Conservation (phyloP, 2,888 invertebrate genomes). For the Drosophila melanosoma region DNA sequence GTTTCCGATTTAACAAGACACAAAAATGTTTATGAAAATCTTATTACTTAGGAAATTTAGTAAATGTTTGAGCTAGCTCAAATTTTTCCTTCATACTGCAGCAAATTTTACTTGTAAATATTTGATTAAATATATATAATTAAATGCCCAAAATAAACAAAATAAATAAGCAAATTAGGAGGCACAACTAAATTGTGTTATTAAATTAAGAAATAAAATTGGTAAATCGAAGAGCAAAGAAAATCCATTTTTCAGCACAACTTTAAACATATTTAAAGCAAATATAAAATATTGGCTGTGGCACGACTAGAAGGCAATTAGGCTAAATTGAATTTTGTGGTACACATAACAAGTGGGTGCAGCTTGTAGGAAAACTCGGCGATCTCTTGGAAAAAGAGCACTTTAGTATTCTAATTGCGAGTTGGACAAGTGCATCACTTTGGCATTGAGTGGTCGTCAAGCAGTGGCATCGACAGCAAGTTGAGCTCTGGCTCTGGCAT, state of each 20-base stretch:
- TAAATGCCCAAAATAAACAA: neutral
- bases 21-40: neutral
- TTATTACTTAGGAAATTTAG: neutral
- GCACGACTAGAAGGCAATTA: neutral
- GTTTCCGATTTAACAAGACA: neutral
- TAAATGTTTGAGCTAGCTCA: neutral
- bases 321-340: neutral
- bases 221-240: neutral
- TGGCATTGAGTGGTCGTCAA: slow-evolving; percentile 59
- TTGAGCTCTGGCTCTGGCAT: slow-evolving; percentile 28
- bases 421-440: slow-evolving; percentile 55
- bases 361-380: slow-evolving; percentile 31
- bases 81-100: neutral
- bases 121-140: neutral
- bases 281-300: neutral
- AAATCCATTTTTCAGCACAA: neutral
- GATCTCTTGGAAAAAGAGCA: slow-evolving; percentile 30
- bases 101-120: neutral
- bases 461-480: slow-evolving; percentile 56
- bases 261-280: neutral
- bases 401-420: slow-evolving; percentile 60
- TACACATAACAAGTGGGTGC: neutral
- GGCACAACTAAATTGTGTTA: neutral
- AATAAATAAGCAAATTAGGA: neutral
- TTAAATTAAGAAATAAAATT: neutral